Percentiles rank a stretch among this genome's conserved stretches.
Conservation (phyloP, 2,797 vertebrate genomes). For the Phylloscopus collybita region DNA sequence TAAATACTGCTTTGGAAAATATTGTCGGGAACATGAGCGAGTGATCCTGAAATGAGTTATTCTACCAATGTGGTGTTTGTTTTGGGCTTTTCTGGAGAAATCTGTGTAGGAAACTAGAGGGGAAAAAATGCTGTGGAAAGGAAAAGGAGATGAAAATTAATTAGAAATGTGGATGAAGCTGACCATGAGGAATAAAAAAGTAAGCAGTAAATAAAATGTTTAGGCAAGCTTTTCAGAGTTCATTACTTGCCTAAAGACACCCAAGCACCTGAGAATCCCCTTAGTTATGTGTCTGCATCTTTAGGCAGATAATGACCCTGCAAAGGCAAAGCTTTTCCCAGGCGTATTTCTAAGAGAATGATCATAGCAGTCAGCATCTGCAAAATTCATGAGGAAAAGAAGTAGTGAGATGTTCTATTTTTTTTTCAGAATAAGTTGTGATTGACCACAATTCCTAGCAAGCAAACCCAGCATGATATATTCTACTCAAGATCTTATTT, state of each 20-base stretch:
- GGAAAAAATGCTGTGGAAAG: neutral
- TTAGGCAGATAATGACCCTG: neutral
- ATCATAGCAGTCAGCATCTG: accelerated
- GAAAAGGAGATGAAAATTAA: neutral
- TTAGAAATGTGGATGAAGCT: neutral
- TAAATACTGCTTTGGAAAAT: neutral
- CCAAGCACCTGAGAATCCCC: neutral
- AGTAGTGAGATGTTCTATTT: neutral
- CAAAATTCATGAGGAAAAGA: neutral
- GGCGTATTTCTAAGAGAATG: neutral
- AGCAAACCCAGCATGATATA: neutral
- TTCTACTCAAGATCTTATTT: neutral
- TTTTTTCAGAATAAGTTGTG: neutral
- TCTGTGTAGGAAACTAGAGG: neutral
- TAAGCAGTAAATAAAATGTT: neutral
- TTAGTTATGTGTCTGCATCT: neutral
- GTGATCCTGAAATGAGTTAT: neutral
- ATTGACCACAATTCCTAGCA: neutral
- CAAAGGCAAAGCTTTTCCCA: neutral
- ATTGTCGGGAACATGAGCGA: neutral
- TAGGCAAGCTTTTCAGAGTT: neutral
- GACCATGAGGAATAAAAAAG: neutral
- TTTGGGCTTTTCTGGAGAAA: neutral
- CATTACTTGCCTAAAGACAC: neutral
- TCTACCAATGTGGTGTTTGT: neutral